Conservation (phyloP, 2,888 invertebrate genomes). For the Galerucella calmariensis region DNA sequence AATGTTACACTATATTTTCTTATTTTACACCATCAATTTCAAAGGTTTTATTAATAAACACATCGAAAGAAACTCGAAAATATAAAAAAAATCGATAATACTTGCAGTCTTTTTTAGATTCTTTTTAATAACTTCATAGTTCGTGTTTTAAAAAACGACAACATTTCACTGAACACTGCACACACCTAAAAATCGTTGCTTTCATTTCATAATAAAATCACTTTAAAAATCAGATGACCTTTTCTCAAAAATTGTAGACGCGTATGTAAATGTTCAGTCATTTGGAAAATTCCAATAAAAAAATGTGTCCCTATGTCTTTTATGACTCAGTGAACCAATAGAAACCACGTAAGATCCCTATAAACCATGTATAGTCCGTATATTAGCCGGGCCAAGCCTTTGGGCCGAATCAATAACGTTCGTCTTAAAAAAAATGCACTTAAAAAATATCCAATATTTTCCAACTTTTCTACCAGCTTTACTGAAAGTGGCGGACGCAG, state of each 20-base stretch:
- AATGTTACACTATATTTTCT: constrained; percentile 39
- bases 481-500: constrained; percentile 44
- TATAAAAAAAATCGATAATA: constrained; percentile 63
- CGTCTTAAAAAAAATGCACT: constrained; percentile 63
- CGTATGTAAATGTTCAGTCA: constrained; percentile 67
- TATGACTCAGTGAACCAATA: constrained; percentile 67
- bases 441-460: constrained; percentile 56
- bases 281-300: constrained; percentile 74
- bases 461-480: constrained; percentile 46
- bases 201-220: constrained; percentile 43
- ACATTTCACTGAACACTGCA: constrained; percentile 46
- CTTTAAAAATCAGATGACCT: constrained; percentile 52
- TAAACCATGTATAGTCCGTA: constrained; percentile 66
- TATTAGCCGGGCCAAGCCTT: constrained; percentile 66
- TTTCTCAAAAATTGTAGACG: constrained; percentile 64
- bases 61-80: constrained; percentile 59
- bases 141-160: constrained; percentile 51
- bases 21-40: constrained; percentile 43
- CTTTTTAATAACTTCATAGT: constrained; percentile 56
- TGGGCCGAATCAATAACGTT: constrained; percentile 66
- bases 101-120: constrained; percentile 55
- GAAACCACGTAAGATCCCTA: constrained; percentile 66
- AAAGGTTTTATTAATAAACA: constrained; percentile 56
- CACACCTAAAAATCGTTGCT: constrained; percentile 47
- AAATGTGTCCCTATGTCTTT: constrained; percentile 65